Evolutionary conservation across 2,113 vertebrate species (phyloP).

Genomic region (Strigops habroptila): DNA sequence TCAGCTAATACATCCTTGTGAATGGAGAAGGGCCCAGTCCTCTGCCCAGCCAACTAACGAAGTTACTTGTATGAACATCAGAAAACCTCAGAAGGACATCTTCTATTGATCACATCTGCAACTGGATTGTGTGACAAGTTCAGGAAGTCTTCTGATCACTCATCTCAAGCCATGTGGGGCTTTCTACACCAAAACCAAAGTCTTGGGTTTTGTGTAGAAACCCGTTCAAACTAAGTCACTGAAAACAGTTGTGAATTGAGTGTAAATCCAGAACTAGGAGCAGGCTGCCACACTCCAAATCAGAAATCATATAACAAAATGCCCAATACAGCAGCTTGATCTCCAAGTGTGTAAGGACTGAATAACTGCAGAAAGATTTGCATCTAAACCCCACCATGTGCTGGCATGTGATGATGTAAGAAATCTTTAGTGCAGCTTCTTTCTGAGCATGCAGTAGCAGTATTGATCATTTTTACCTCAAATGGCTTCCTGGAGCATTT

Average conservation of each 20-base stretch:
- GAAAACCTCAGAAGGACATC: not conserved
- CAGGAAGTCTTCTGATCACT: not conserved
- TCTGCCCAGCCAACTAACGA: not conserved
- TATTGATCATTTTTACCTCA: not conserved
- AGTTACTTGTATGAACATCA: not conserved
- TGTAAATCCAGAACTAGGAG: not conserved
- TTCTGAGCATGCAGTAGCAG: not conserved
- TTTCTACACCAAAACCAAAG: not conserved
- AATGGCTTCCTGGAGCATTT: not conserved
- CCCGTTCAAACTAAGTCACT: rapidly evolving
- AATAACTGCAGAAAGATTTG: not conserved
- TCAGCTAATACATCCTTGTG: not conserved
- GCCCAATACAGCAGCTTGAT: not conserved
- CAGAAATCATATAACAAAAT: not conserved
- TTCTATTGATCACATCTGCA: not conserved
- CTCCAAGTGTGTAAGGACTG: not conserved
- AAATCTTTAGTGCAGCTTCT: not conserved
- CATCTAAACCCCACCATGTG: not conserved
- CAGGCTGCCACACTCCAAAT: not conserved
- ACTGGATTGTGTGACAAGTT: not conserved
- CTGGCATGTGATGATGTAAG: not conserved
- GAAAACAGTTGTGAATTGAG: not conserved
- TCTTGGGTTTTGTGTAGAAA: not conserved
- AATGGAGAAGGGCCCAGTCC: not conserved
- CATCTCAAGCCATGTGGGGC: not conserved